Percentiles rank a stretch among this genome's conserved stretches.
Evolutionary conservation across 2,113 vertebrate genomes (phyloP).

Genomic region (Aegithalos caudatus): DNA sequence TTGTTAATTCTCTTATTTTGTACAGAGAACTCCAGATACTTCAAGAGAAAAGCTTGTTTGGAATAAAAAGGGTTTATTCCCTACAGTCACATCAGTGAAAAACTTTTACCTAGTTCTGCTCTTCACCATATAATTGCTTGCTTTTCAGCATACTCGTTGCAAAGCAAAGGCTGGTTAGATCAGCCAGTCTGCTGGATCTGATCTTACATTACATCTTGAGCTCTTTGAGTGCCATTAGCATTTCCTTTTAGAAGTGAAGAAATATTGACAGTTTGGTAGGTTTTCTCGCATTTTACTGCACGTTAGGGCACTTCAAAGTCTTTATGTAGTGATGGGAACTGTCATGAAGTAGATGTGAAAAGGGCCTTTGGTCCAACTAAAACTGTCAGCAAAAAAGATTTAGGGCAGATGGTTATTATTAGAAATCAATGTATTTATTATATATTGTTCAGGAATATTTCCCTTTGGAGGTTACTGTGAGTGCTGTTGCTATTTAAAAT

Average conservation of each 20-base stretch:
- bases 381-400: constrained; percentile 63
- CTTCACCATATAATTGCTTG: constrained; percentile 53
- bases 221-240: constrained; percentile 62
- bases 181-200: constrained; percentile 46
- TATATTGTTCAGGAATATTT: constrained; percentile 59
- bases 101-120: constrained; percentile 53
- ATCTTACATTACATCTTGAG: constrained; percentile 56
- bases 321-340: constrained; percentile 66
- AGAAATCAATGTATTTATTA: constrained; percentile 70
- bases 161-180: constrained; percentile 43
- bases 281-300: constrained; percentile 56
- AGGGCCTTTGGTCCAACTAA: constrained; percentile 67
- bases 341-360: constrained; percentile 62
- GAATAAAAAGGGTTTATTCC: constrained; percentile 13
- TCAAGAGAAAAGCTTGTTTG: background rate
- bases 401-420: constrained; percentile 65
- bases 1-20: background rate
- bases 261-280: constrained; percentile 68
- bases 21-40: background rate
- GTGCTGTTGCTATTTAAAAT: constrained; percentile 56
- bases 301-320: constrained; percentile 70
- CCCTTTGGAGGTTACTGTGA: constrained; percentile 51
- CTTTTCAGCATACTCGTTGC: constrained; percentile 7
- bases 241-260: constrained; percentile 67
- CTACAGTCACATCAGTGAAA: constrained; percentile 5